Conservation (phyloP, 2,113 vertebrate species). For the Ranitomeya variabilis region DNA sequence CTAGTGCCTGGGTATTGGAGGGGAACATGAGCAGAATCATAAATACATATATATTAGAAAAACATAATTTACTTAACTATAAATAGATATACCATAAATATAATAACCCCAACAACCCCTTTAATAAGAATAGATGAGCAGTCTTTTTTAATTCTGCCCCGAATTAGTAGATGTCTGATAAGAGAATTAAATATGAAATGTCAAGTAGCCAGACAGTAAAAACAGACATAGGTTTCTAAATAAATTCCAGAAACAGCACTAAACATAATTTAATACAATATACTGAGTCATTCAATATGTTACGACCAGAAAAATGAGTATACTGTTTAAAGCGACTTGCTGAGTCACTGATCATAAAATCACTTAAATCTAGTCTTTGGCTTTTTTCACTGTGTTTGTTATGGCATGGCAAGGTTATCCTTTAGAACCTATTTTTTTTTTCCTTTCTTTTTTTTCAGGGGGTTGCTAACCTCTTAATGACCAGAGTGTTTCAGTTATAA, state of each 20-base stretch:
- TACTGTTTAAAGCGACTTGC: slow-evolving; percentile 56
- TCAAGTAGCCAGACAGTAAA: slow-evolving; percentile 69
- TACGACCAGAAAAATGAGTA: slow-evolving; percentile 60
- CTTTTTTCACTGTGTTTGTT: slow-evolving; percentile 56
- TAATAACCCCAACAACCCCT: no score
- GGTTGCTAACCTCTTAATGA: no score
- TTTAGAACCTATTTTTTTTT: neutral
- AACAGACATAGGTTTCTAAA: slow-evolving; percentile 69
- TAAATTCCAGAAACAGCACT: slow-evolving; percentile 65
- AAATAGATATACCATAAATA: no score
- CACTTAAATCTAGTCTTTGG: slow-evolving; percentile 60
- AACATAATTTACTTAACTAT: no score
- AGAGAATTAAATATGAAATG: slow-evolving; percentile 68
- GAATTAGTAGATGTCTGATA: slow-evolving; percentile 65
- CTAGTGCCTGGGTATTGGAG: no score
- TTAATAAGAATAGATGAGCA: slow-evolving; percentile 63
- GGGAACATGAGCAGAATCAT: no score
- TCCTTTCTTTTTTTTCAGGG: neutral
- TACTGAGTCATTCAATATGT: slow-evolving; percentile 68
- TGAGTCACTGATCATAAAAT: slow-evolving; percentile 62
- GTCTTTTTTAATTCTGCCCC: slow-evolving; percentile 51
- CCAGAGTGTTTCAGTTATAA: no score
- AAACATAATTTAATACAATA: slow-evolving; percentile 69
- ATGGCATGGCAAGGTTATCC: neutral
- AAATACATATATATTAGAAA: no score